Evolutionary conservation across 2,113 vertebrate species (phyloP).

Genomic region (Rhinoptilus africanus): DNA sequence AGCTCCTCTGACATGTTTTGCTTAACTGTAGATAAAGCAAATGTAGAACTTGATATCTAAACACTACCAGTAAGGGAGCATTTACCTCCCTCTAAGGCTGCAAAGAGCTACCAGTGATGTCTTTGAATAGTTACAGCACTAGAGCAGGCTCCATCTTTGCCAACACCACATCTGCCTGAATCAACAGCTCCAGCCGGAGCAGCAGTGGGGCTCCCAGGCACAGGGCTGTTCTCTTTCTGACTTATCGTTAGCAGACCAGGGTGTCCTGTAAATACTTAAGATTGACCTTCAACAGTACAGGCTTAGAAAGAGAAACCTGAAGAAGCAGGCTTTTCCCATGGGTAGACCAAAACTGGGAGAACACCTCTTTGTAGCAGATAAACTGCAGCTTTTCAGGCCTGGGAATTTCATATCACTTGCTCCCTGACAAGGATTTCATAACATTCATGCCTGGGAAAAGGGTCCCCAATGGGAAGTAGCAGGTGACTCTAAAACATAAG

Average conservation of each 20-base stretch:
- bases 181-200: not conserved
- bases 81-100: not conserved
- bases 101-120: not conserved
- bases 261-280: not conserved
- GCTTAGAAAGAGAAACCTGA: not conserved
- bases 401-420: not conserved
- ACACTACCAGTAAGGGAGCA: not conserved
- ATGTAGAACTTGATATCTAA: not conserved
- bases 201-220: not conserved
- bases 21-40: not conserved
- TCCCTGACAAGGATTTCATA: not conserved
- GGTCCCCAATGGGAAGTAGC: not conserved
- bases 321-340: not conserved
- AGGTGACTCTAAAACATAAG: not conserved
- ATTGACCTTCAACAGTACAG: not conserved
- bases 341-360: not conserved
- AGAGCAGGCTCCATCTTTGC: not conserved
- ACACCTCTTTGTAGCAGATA: not conserved
- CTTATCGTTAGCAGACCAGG: not conserved
- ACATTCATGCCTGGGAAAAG: rapidly evolving
- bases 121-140: not conserved
- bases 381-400: not conserved
- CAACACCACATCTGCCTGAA: not conserved
- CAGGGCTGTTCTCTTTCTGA: not conserved
- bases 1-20: not conserved